Evolutionary conservation across 2,113 vertebrate species (phyloP), one percentile per base, ranked within the genome.

Genomic region (Panurus biarmicus): DNA sequence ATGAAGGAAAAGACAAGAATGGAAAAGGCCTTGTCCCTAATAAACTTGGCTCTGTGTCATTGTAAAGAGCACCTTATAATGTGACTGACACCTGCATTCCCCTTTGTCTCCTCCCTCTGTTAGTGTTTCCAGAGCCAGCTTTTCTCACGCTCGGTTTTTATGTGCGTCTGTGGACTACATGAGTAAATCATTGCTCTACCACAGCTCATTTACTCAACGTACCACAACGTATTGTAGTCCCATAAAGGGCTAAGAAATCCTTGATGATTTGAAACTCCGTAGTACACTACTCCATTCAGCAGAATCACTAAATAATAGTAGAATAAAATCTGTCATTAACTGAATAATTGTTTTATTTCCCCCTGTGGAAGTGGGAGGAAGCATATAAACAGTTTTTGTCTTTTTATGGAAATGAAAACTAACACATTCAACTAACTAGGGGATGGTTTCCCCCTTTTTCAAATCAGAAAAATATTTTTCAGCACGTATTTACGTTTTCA

Each of bases 391-490:
- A 87, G 65, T 95, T 96, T 86, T 76, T 84, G 56, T 82, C 75
- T 78, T 89, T 85, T 95, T 94, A 60, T 85, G 64, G 92, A 97
- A 96, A 97, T 65, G 29, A 89, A 93, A 89, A 91, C 88, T 64
- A 74, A 83, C 87, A 93, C 47, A n/a, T 72, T 95, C 85, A 94
- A 90, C 69, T 86, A 94, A 88, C 87, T 94, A 93, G 28, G 31
- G 17, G 29, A 67, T 67, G 57, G 22, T 78, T 80, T 35, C 23
- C 14, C 47, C 66, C 25, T 45, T 96, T 89, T 93, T 95, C 33
- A 96, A 96, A 95, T 79, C 65, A 93, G 69, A 95, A 89, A 95
- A 97, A 90, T 76, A 96, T 89, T 94, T 95, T 97, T 96, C 73
- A 92, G 44, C 83, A 79, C 26, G 33, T 11, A 65, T 92, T 96